Percentiles rank a stretch among this genome's conserved stretches.
Evolutionary conservation across 2,888 invertebrate species (phyloP).

Genomic region (Notodonta dromedarius): DNA sequence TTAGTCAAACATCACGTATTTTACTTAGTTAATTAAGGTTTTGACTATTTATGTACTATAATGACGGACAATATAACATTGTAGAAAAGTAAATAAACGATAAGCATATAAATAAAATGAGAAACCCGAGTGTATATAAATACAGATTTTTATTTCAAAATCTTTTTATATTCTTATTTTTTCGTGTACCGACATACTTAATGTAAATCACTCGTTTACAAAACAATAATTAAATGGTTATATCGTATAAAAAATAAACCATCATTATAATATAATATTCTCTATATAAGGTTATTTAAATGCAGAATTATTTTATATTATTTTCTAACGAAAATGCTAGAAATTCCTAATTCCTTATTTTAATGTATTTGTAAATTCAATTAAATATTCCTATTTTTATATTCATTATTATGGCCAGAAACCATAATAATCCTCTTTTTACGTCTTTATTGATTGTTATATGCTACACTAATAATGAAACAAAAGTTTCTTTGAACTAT

Average conservation of each 20-base stretch:
- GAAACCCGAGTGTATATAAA: constrained; percentile 26
- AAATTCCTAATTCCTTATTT: not conserved
- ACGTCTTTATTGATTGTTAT: no score
- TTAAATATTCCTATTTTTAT: not conserved
- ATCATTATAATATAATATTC: no score
- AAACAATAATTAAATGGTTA: not conserved
- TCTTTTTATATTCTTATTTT: not conserved
- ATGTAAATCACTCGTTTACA: no score
- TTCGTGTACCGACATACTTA: no score
- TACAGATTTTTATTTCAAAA: constrained; percentile 18
- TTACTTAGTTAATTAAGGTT: constrained; percentile 43
- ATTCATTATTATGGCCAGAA: not conserved
- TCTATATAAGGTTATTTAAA: not conserved
- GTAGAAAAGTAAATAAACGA: constrained; percentile 28
- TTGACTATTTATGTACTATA: constrained; percentile 67
- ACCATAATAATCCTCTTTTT: no score
- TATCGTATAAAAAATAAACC: not conserved
- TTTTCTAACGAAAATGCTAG: not conserved
- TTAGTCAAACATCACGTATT: constrained; percentile 63
- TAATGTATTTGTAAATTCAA: not conserved
- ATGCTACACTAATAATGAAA: no score
- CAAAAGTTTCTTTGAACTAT: not conserved
- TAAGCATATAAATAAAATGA: constrained; percentile 46
- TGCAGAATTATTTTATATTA: not conserved
- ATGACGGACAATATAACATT: constrained; percentile 33